phyloP scores from a whole-genome alignment of 2,113 vertebrate genomes.

The Caretta caretta region DNA sequence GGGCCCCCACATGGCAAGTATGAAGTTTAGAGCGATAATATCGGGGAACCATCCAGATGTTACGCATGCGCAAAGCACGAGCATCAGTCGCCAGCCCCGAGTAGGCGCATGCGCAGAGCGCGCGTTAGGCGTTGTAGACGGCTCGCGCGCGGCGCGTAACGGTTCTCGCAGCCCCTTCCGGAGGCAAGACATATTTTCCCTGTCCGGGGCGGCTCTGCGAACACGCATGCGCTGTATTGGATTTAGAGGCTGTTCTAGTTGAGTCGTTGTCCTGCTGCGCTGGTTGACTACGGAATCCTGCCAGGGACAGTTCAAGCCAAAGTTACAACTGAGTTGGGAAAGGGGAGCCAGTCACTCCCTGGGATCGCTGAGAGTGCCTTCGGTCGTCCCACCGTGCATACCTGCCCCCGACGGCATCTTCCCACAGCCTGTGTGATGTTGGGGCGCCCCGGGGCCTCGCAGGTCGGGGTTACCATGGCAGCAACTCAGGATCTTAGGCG shows the following conservation, averaged over 20 bases:
- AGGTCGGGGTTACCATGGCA: neutral
- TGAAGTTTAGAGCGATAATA: too few relatives aligned
- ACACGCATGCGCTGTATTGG: neutral
- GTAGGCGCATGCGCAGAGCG: neutral
- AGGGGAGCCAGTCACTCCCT: rapidly evolving
- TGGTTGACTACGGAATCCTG: rapidly evolving
- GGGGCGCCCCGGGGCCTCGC: neutral
- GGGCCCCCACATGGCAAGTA: neutral
- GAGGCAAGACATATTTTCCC: neutral
- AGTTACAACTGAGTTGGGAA: neutral
- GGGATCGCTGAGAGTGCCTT: too few relatives aligned
- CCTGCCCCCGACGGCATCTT: too few relatives aligned
- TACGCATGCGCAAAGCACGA: neutral
- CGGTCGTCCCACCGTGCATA: neutral
- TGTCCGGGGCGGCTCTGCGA: neutral
- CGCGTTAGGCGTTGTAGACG: neutral
- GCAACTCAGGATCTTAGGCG: too few relatives aligned
- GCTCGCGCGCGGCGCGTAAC: neutral
- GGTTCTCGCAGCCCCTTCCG: neutral
- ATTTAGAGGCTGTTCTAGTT: rapidly evolving
- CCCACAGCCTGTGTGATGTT: too few relatives aligned
- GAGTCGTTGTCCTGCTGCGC: rapidly evolving
- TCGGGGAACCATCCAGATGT: neutral
- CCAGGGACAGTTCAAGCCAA: rapidly evolving
- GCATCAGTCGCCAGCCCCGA: too few relatives aligned